Base-by-base conservation (phyloP, 2,113 vertebrate genomes). In the Platanista minor region DNA sequence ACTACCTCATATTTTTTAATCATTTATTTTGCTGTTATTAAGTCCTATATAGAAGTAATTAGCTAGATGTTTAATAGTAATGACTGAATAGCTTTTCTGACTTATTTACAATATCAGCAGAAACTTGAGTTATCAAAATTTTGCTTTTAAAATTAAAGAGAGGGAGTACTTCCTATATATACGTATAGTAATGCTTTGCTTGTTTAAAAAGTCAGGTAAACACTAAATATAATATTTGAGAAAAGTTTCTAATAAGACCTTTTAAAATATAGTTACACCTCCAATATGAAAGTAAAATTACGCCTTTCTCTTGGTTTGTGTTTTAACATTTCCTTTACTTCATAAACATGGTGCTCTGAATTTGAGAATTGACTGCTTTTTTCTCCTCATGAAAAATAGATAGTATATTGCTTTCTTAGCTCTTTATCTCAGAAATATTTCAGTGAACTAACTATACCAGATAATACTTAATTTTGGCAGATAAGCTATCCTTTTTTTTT, bases 91-190 rank as follows among this genome's bases (percentile, higher is more conserved):
- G 59, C 72, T 92, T 78, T 90, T 94, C 52, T 12, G n/a, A 87
- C 8, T 64, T 83, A 62, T 36, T 84, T 94, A 49, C 1, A 27
- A 0, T 89, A 10, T 91, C 20, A 71, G 72, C 20, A 92, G 41
- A 83, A 95, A 94, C 21, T 61, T 67, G 15, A 93, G 52, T 94
- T 93, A 9, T 78, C 91, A 20, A 57, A 13, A 81, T 92, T 94
- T 95, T 95, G 31, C 89, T 72, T 69, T 97, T 97, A 64, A 88
- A 95, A 86, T 87, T 75, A 66, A 82, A 74, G 29, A 62, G n/a
- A 69, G n/a, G 82, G 18, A n/a, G 4, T 67, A 74, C 3, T 92
- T 15, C 29, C 5, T 80, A 33, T 57, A 64, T 94, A 17, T 86
- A 59, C 31, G 54, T 90, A 36, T 0, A 54, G 12, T 72, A 87